phyloP scores from a whole-genome alignment of 2,113 vertebrate genomes.

The Rhinolophus sinicus region DNA sequence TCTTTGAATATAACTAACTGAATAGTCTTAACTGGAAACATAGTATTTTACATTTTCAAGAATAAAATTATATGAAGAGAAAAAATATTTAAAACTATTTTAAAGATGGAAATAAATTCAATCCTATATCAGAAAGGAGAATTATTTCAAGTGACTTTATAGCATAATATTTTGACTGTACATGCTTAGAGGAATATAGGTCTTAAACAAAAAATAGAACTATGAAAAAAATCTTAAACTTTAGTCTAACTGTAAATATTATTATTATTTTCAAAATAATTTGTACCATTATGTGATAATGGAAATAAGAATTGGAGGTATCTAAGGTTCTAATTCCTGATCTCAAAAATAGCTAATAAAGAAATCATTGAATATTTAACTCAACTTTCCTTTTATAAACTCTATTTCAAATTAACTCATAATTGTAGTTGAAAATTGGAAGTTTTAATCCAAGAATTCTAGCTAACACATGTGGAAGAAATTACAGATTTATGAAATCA shows the following conservation, averaged over 20 bases:
- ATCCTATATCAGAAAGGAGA: neutral
- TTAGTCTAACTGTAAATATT: neutral
- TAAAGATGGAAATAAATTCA: neutral
- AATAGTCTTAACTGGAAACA: neutral
- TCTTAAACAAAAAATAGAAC: neutral
- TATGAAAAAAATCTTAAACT: neutral
- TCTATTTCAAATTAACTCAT: neutral
- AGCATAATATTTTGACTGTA: neutral
- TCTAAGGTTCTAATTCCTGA: neutral
- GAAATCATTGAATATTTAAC: constrained; percentile 3
- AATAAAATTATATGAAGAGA: neutral
- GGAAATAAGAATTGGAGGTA: neutral
- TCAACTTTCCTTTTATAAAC: neutral
- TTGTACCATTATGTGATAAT: neutral
- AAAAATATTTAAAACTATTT: neutral
- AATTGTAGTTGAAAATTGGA: neutral
- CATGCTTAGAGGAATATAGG: neutral
- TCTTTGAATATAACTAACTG: neutral
- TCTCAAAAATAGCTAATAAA: neutral
- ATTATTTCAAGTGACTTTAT: neutral
- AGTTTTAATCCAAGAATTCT: neutral
- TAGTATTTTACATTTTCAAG: neutral
- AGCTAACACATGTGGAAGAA: neutral
- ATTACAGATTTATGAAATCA: neutral
- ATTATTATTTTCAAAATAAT: neutral